phyloP scores from a whole-genome alignment of 2,797 vertebrate species.

The Danio choprae region DNA sequence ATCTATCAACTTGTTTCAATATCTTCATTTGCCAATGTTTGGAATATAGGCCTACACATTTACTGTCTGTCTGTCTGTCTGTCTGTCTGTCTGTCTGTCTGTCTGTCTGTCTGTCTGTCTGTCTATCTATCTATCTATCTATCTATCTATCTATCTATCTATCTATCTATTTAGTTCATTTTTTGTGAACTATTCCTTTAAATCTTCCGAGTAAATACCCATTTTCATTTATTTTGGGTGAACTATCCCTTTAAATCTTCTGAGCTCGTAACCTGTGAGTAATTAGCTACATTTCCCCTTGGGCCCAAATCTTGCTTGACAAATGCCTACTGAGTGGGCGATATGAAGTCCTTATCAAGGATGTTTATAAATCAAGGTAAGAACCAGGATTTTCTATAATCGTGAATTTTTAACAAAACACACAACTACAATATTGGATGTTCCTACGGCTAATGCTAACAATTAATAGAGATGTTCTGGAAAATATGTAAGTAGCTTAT shows the following conservation, averaged over 20 bases:
- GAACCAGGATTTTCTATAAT: not conserved
- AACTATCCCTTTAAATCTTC: not conserved
- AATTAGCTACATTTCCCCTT: not conserved
- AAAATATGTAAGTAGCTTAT: not conserved
- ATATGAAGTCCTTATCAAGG: not conserved
- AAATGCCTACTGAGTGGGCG: not conserved
- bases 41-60: no score
- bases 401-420: not conserved
- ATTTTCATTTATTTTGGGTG: not conserved
- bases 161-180: no score
- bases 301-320: not conserved
- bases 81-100: no score
- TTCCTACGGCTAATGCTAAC: conserved; percentile 31
- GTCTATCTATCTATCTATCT: no score
- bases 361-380: not conserved
- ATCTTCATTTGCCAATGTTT: no score
- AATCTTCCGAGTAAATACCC: no score
- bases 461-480: not conserved
- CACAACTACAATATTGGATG: not conserved
- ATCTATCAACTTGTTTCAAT: no score
- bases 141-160: no score
- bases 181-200: no score
- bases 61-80: no score
- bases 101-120: no score
- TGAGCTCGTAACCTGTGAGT: not conserved